Evolutionary conservation across 2,113 vertebrate species (phyloP), one percentile per base, ranked within the genome.

Genomic region (Pontoporia blainvillei): DNA sequence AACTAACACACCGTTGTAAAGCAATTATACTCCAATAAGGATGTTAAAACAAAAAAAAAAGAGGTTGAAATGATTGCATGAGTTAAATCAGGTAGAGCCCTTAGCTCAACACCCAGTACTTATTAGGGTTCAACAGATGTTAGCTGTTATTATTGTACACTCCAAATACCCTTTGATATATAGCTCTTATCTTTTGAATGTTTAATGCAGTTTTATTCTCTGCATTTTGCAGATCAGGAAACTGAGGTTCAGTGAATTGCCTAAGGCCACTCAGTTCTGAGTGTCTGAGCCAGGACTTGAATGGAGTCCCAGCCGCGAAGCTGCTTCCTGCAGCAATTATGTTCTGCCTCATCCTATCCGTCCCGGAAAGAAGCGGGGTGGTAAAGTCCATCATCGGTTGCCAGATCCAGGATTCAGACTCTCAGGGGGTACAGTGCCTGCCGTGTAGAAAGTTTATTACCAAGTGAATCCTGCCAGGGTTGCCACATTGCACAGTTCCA

Each of bases 361-460:
- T 39, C 69, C n/a, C 29, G 49, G 67, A 72, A 23, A 72, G 66
- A 82, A 90, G 61, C 46, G 10, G 29, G 34, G 27, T 23, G 8
- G 90, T 72, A 39, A 86, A 90, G 67, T 52, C 57, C 27, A 27
- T 25, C 27, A 29, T 52, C 52, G 52, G 57, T 76, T 21, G 21
- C 34, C 49, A 62, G n/a, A 67, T 34, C 31, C 20, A 54, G 18
- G 54, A 46, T 72, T 52, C 57, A 4, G 88, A 44, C 59, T 92
- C 36, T 75, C 57, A 9, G 12, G 76, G 64, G 59, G 57, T 10
- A 31, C 34, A 34, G 72, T 1, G 31, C 66, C n/a, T 3, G 17
- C 7, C 1, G 0, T 21, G 12, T 36, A 10, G n/a, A 31, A 11
- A 49, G 49, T 14, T 27, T 29, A 23, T 61, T 46, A 21, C 31